Conservation (phyloP, 2,888 invertebrate genomes). For the Drosophila crucigera region DNA sequence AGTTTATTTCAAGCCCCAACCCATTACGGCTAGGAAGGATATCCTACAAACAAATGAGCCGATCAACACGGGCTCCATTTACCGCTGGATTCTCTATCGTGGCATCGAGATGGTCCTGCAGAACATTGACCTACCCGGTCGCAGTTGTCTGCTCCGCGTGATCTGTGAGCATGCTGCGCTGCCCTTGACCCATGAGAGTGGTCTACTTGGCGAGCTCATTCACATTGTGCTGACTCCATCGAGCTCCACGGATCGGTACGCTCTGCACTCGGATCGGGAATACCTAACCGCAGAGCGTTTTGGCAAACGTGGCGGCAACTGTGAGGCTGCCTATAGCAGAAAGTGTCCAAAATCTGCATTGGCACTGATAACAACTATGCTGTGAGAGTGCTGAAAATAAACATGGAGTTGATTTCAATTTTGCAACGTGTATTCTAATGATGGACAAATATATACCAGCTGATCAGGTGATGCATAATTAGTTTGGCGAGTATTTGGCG, state of each 20-base stretch:
- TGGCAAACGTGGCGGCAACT: conserved; percentile 86
- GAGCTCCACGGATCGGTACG: conserved; percentile 88
- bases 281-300: conserved; percentile 90
- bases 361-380: conserved; percentile 68
- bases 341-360: conserved; percentile 77
- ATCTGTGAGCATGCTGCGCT: conserved; percentile 91
- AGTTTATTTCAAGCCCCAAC: conserved; percentile 77
- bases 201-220: conserved; percentile 90
- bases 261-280: conserved; percentile 88
- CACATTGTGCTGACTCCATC: conserved; percentile 92
- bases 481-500: no score
- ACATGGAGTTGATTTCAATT: background rate
- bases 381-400: conserved; percentile 32
- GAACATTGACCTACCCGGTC: conserved; percentile 89
- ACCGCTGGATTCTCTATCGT: conserved; percentile 82
- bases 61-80: conserved; percentile 56
- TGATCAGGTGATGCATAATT: background rate
- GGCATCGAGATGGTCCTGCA: conserved; percentile 78
- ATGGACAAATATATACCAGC: background rate
- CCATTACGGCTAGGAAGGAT: conserved; percentile 59
- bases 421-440: background rate
- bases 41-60: background rate
- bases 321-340: conserved; percentile 65
- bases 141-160: conserved; percentile 90
- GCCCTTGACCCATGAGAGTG: conserved; percentile 89